phyloP scores from a whole-genome alignment of 2,113 vertebrate genomes.

The Dicrurus megarhynchus region DNA sequence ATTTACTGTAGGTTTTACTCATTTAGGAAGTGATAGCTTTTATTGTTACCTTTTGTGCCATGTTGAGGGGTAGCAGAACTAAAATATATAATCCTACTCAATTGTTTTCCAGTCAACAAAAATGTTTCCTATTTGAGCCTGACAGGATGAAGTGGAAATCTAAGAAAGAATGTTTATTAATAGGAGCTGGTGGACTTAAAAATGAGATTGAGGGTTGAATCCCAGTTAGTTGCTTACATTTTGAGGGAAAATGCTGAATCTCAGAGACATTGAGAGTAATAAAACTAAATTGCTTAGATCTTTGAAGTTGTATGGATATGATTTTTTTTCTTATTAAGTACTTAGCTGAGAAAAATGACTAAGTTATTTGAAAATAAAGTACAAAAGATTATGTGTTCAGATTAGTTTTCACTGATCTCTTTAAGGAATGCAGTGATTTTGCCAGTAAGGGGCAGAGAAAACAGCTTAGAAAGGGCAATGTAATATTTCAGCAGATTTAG shows the following conservation, averaged over 20 bases:
- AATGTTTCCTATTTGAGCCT: not conserved
- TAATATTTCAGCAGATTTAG: not conserved
- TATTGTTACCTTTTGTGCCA: not conserved
- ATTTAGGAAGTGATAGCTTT: not conserved
- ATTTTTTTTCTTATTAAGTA: not conserved
- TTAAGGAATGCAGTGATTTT: constrained; percentile 30
- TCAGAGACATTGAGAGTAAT: not conserved
- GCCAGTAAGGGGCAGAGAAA: not conserved
- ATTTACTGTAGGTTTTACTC: not conserved
- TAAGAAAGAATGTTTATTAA: constrained; percentile 14
- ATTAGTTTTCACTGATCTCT: constrained; percentile 41
- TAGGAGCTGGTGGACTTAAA: not conserved
- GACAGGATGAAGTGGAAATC: not conserved
- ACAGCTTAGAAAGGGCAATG: constrained; percentile 2
- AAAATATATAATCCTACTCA: not conserved
- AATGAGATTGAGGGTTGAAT: not conserved
- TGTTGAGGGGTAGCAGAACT: not conserved
- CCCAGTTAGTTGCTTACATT: not conserved
- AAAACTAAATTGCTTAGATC: not conserved
- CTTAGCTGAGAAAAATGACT: not conserved
- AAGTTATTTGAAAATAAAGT: constrained; percentile 20
- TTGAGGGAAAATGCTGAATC: not conserved
- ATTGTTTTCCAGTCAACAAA: not conserved
- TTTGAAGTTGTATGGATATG: not conserved
- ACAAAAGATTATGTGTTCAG: constrained; percentile 1